Evolutionary conservation across 2,113 vertebrate genomes (phyloP), one percentile per base, ranked within the genome.

Genomic region (Daphoenositta chrysoptera): DNA sequence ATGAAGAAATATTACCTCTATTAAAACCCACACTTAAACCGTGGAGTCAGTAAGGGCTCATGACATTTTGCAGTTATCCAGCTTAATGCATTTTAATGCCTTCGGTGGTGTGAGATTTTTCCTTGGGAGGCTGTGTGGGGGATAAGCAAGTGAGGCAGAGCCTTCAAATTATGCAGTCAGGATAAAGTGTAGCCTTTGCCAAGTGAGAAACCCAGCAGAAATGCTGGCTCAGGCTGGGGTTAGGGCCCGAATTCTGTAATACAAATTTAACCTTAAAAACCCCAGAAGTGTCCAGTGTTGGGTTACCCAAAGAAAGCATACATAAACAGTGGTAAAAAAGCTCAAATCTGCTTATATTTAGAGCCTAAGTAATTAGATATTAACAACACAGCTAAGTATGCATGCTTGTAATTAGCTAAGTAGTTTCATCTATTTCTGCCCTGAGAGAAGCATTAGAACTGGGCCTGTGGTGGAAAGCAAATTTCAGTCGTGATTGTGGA

Each of bases 1-100:
- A 80, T 94, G 91, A 93, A 95, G 91, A 96, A 95, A 91, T 96
- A 96, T 91, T 93, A 65, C 91, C 48, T 96, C 84, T 93, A 80
- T 95, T 94, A 94, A 96, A 91, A 69, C 42, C 45, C 66, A 44
- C 58, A 48, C 54, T 91, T 87, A 93, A 94, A 68, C 56, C 0
- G 0, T 65, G 70, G 70, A 85, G 78, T 91, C 57, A 21, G 87
- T 85, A 79, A 93, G 87, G 70, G 70, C 84, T 90, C 54, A 1
- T 83, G 91, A 76, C 83, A 94, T 92, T 94, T 93, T 93, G 90
- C 78, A 89, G 90, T 82, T 79, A 81, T 64, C 80, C 57, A 75
- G 76, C 60, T 83, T 95, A 94, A 93, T 93, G 88, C 90, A 91
- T 96, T 94, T 94, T 94, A 88, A 95, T 94, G 85, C 75, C 26